A percentile compares a stretch with the other conserved stretches of the same genome.
Conservation (phyloP, 2,113 vertebrate species). For the Numenius arquata region DNA sequence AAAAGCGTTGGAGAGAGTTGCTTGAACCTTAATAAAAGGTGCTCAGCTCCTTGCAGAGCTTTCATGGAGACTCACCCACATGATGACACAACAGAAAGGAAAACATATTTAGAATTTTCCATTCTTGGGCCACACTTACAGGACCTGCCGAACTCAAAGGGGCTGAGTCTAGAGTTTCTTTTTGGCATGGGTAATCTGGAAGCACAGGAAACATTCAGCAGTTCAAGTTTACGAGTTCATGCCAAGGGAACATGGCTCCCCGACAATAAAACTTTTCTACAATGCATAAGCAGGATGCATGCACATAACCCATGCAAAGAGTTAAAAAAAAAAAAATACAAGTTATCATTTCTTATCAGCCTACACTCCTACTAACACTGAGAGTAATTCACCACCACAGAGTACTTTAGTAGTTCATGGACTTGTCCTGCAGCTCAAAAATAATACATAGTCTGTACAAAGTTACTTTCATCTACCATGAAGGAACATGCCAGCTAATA, state of each 20-base stretch:
- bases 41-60: not conserved
- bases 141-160: not conserved
- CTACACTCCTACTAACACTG: not conserved
- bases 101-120: not conserved
- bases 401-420: not conserved
- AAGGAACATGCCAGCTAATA: not conserved
- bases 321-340: not conserved
- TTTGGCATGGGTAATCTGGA: not conserved
- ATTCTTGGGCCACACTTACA: not conserved
- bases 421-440: not conserved
- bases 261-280: not conserved
- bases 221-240: not conserved
- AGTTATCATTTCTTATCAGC: not conserved
- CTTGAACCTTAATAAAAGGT: not conserved
- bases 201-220: not conserved
- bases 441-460: not conserved
- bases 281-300: not conserved
- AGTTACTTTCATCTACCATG: not conserved
- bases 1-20: not conserved
- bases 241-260: not conserved
- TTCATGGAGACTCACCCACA: not conserved
- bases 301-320: not conserved
- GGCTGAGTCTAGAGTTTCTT: not conserved
- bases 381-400: not conserved
- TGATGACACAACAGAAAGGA: not conserved